These are phyloP conservation scores for Ctenopoma multispine DNA, from an alignment of 2,797 vertebrate species.

Conservation along the genomic window DNA sequence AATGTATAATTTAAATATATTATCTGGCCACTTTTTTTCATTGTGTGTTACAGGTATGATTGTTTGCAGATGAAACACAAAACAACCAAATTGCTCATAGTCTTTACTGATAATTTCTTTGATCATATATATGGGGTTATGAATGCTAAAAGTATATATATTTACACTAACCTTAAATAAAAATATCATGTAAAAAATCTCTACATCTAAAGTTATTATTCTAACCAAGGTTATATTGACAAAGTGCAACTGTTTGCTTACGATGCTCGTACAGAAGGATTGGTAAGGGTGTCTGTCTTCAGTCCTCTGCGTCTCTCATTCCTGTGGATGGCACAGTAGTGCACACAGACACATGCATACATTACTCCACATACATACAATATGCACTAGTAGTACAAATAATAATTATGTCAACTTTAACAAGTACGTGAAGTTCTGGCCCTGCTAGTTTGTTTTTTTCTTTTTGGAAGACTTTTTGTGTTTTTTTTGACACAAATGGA, in stretches of 20 bases:
- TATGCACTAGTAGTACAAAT: slow-evolving; percentile 3
- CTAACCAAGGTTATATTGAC: not conserved
- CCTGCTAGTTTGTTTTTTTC: slow-evolving; percentile 37
- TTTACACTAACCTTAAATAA: not conserved
- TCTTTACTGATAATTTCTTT: not conserved
- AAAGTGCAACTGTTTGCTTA: slow-evolving; percentile 56
- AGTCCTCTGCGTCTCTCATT: slow-evolving; percentile 80
- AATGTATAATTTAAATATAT: not conserved
- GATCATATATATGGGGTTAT: not conserved
- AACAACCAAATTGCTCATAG: not conserved
- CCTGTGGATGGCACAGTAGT: slow-evolving; percentile 79
- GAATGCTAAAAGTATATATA: too few species aligned
- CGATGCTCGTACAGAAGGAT: slow-evolving; percentile 84
- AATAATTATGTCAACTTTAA: slow-evolving; percentile 1
- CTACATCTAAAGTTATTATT: not conserved
- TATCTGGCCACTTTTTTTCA: not conserved
- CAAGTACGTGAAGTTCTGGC: slow-evolving; percentile 46
- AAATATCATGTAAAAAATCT: not conserved
- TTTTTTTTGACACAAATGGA: slow-evolving; percentile 21
- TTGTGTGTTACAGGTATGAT: not conserved
- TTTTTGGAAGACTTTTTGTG: slow-evolving; percentile 45
- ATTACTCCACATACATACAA: slow-evolving; percentile 21
- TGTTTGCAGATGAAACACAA: slow-evolving; percentile 9
- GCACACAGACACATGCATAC: slow-evolving; percentile 32
- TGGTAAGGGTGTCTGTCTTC: slow-evolving; percentile 80